phyloP scores from a whole-genome alignment of 2,888 invertebrate species.

The Mesoligia furuncula region DNA sequence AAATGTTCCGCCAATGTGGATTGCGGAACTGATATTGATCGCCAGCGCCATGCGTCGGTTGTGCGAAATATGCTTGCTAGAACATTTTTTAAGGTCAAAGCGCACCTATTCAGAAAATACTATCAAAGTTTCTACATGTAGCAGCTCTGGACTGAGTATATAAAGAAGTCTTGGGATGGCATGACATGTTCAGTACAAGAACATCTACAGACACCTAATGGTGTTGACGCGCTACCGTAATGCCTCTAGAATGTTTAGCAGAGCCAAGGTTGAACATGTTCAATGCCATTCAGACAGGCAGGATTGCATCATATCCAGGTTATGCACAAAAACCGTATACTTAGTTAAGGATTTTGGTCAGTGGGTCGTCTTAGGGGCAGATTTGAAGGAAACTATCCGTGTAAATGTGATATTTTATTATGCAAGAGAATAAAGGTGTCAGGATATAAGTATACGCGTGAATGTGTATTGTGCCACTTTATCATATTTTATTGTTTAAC shows the following conservation, averaged over 20 bases:
- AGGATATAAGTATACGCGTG: no score
- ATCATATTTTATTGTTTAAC: no score
- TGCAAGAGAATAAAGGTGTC: no score
- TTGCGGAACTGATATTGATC: background rate
- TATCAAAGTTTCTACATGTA: background rate
- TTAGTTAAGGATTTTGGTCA: background rate
- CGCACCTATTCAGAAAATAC: background rate
- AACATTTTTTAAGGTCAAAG: background rate
- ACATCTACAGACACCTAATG: background rate
- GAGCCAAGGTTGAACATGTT: background rate
- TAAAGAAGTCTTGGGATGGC: background rate
- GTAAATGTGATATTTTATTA: background rate
- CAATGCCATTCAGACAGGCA: background rate
- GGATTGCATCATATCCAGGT: background rate
- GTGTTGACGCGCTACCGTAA: background rate
- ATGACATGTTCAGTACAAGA: no score
- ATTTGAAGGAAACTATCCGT: background rate
- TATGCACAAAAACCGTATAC: background rate
- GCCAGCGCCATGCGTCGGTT: background rate
- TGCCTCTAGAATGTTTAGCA: background rate
- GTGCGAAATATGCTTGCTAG: background rate
- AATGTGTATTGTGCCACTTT: no score
- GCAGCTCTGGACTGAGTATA: slow-evolving; percentile 1
- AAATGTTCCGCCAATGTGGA: background rate
- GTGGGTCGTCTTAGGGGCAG: no score